Percentiles rank a stretch among this genome's conserved stretches.
Evolutionary conservation across 2,797 vertebrate genomes (phyloP).

Genomic region (Xenentodon cancila): DNA sequence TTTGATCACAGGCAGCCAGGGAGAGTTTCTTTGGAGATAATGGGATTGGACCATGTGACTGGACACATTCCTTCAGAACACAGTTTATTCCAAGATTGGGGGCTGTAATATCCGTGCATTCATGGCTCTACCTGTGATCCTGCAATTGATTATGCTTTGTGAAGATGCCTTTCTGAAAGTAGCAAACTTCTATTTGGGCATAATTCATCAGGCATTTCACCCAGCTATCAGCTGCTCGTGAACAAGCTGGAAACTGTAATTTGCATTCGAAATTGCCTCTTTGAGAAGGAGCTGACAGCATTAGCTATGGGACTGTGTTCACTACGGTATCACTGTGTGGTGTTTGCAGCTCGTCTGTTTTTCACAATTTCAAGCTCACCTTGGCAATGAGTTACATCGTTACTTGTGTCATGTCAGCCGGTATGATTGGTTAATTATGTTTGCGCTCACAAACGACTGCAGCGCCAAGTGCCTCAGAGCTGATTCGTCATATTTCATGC

Average conservation of each 20-base stretch:
- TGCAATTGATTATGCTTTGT: constrained; percentile 44
- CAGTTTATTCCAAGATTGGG: constrained; percentile 28
- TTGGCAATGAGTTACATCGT: constrained; percentile 75
- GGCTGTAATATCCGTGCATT: constrained; percentile 31
- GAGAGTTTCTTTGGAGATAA: constrained; percentile 52
- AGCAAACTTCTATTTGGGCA: constrained; percentile 40
- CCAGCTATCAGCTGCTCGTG: constrained; percentile 56
- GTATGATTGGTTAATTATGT: constrained; percentile 77
- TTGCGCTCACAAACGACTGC: constrained; percentile 54
- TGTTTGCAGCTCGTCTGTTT: constrained; percentile 61
- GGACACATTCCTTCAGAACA: constrained; percentile 38
- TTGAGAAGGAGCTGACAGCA: constrained; percentile 75
- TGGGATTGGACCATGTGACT: constrained; percentile 55
- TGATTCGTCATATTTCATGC: constrained; percentile 20
- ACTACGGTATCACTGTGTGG: constrained; percentile 61
- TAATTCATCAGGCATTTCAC: constrained; percentile 50
- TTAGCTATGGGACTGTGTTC: constrained; percentile 75
- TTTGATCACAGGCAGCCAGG: constrained; percentile 58
- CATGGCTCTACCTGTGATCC: constrained; percentile 48
- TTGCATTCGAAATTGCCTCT: constrained; percentile 74
- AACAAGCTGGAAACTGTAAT: constrained; percentile 68
- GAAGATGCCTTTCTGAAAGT: constrained; percentile 48
- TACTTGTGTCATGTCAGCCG: constrained; percentile 71
- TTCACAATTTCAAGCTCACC: constrained; percentile 74
- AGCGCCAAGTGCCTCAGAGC: constrained; percentile 41